Evolutionary conservation across 1,140 invertebrate species (phyloP).

Genomic region (Trichonephila inaurata): DNA sequence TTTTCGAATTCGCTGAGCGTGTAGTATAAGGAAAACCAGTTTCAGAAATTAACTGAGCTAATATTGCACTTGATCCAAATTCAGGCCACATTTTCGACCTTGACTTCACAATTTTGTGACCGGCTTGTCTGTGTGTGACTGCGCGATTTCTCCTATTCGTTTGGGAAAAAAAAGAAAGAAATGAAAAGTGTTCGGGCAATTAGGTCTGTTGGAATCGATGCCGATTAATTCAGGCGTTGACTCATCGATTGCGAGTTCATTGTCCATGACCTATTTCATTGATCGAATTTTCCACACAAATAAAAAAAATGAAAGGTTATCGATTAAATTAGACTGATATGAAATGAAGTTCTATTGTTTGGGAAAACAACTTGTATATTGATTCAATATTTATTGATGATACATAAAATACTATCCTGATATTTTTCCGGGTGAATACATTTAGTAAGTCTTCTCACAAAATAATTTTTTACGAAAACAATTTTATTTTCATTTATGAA

Average conservation of each 20-base stretch:
- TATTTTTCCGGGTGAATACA: too few species aligned
- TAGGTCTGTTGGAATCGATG: not conserved
- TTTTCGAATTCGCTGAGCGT: conserved; percentile 2
- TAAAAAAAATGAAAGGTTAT: not conserved
- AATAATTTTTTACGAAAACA: too few species aligned
- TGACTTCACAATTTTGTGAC: not conserved
- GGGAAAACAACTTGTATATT: not conserved
- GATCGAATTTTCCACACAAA: not conserved
- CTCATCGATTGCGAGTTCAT: conserved; percentile 34
- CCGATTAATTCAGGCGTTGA: not conserved
- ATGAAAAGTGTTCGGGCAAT: not conserved
- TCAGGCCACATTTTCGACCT: not conserved
- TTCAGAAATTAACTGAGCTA: not conserved
- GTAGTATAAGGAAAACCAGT: not conserved
- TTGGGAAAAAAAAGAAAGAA: not conserved
- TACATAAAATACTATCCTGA: too few species aligned
- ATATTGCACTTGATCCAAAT: conserved; percentile 30
- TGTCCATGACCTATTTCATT: conserved; percentile 10
- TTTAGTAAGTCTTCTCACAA: too few species aligned
- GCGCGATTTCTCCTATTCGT: not conserved
- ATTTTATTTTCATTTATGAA: too few species aligned
- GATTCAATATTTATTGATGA: not conserved
- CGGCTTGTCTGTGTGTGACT: not conserved
- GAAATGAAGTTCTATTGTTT: not conserved
- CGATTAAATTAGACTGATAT: too few species aligned